Evolutionary conservation across 2,113 vertebrate genomes (phyloP), one percentile per base, ranked within the genome.

Genomic region (Orthonyx spaldingii): DNA sequence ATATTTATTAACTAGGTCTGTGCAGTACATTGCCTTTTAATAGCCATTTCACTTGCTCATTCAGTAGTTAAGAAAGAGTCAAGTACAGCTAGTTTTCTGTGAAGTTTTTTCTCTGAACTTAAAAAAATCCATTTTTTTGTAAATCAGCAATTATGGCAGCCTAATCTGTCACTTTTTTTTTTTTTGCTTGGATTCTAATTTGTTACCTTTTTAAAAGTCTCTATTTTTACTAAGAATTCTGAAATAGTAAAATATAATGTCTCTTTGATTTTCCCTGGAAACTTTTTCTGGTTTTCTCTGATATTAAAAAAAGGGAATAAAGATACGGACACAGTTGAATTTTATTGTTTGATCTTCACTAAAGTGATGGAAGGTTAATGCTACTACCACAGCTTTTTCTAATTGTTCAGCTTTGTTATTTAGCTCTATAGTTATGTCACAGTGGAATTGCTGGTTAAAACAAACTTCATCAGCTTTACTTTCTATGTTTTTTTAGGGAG

Each of bases 401-500:
- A 5, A 39, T 76, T 91, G 39, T 23, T 72, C 21, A 59, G 3
- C 30, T 55, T 46, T 64, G 24, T 87, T 59, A 50, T 65, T 77
- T 91, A 60, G 13, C n/a, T 79, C 10, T 71, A 1, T 80, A n/a
- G 65, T 63, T 42, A 10, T 7, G 8, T 57, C 5, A 44, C 3
- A 28, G n/a, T 37, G 32, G 52, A 68, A 14, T 35, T 82, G 30
- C 50, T 63, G 9, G 16, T 84, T 87, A n/a, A 78, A 87, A 6
- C 7, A 53, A 71, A 55, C 41, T 70, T 81, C 3, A 52, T 61
- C 33, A 68, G 3, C 27, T 64, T 46, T 33, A 26, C 16, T 56
- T 85, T 35, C 37, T 39, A 37, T 52, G 16, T 0, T 20, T 83
- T 82, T 84, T 75, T 90, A 99, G 99, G 99, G 99, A 3, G 99